Evolutionary conservation across 1,140 invertebrate species (phyloP), one percentile per base, ranked within the genome.

Genomic region (Zaprionus lachaisei): DNA sequence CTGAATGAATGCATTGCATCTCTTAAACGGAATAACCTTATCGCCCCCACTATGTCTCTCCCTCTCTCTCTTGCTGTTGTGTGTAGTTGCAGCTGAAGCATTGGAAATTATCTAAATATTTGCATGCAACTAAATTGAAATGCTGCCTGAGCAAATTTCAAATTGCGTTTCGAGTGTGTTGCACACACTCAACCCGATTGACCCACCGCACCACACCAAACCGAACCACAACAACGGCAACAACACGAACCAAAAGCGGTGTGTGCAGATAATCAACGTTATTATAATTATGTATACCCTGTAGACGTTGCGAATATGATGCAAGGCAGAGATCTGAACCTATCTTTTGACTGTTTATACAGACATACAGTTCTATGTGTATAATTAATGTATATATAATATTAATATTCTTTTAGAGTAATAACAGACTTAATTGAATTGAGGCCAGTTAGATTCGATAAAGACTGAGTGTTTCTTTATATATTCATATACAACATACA

Each of bases 31-130:
- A 17, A 20, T 11, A 17, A 12, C n/a, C n/a, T 41, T 49, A n/a
- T 56, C 31, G 31, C 31, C 31, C 31, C 15, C 22, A 34, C 5
- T 28, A 41, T 49, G 5, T 55, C 31, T 62, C n/a, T 26, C 6
- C 1, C 3, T 37, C 17, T 17, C 58, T 28, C 9, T 44, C 5
- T 26, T 14, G 4, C 17, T 34, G 9, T 7, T 28, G 49, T 71
- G 54, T 85, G 67, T 20, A 55, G 72, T 56, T 79, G 81, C 41
- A 65, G 54, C 74, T 71, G 80, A 70, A 73, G 83, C 81, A 56
- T 71, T 84, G 80, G 58, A 89, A 84, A 87, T 87, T 84, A 87
- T 80, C 83, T 89, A 87, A 87, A 87, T 87, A 87, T 87, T 87
- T 87, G 84, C 84, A 58, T 84, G 68, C 71, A 84, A 81, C 81